phyloP scores from a whole-genome alignment of 1,140 invertebrate genomes.

The Hyphantria cunea region DNA sequence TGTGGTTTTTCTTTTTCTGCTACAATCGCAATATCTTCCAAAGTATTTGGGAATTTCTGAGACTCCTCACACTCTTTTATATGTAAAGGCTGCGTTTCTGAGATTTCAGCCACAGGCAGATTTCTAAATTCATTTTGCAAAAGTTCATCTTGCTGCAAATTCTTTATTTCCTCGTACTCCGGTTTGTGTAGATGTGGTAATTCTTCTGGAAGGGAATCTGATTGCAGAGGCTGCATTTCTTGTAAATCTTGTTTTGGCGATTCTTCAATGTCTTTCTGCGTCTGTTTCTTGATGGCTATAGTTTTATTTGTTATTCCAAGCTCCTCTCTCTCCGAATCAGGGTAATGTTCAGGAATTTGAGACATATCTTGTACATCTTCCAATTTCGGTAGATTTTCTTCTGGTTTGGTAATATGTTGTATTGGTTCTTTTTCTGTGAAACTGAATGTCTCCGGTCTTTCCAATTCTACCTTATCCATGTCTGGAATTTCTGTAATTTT shows the following conservation, averaged over 20 bases:
- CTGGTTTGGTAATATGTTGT: too few species aligned
- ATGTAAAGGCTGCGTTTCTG: too few species aligned
- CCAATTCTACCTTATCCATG: conserved; percentile 80
- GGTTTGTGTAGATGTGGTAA: background rate
- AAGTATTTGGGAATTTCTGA: conserved; percentile 3
- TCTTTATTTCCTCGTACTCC: background rate
- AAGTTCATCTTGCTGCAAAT: background rate
- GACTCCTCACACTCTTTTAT: background rate
- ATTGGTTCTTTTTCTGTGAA: too few species aligned
- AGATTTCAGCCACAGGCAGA: too few species aligned
- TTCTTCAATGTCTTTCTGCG: conserved; percentile 72
- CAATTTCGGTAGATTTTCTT: too few species aligned
- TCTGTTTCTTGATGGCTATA: conserved; percentile 63
- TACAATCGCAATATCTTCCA: background rate
- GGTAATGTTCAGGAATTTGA: too few species aligned
- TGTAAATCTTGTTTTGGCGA: background rate
- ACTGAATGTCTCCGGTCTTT: conserved; percentile 57
- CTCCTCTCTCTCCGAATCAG: too few species aligned
- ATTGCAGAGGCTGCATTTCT: background rate
- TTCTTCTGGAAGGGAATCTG: too few species aligned
- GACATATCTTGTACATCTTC: too few species aligned
- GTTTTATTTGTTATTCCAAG: too few species aligned
- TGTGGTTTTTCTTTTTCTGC: background rate
- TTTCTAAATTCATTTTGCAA: background rate
- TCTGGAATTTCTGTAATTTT: conserved; percentile 75